A percentile compares a stretch with the other conserved stretches of the same genome.
Evolutionary conservation across 1,140 invertebrate species (phyloP).

Genomic region (Hyles vespertilio): DNA sequence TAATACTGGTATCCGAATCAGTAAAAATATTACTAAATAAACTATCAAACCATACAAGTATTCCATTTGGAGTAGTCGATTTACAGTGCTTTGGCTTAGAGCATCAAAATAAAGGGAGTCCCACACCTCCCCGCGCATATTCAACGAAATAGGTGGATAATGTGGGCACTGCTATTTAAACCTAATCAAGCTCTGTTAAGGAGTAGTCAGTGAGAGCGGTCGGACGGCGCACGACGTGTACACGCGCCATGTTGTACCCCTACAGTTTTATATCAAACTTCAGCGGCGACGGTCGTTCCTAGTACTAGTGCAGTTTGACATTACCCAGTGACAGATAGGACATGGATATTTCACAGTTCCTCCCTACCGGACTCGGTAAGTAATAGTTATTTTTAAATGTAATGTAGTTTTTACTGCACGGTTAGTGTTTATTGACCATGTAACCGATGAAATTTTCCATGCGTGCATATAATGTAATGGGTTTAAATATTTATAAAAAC

Average conservation of each 20-base stretch:
- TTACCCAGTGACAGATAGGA: slow-evolving; percentile 53
- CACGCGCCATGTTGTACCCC: slow-evolving; percentile 37
- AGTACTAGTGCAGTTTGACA: slow-evolving; percentile 49
- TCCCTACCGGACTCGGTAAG: slow-evolving; percentile 37
- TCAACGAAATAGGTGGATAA: slow-evolving; percentile 71
- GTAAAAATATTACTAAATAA: no score
- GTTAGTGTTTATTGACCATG: no score
- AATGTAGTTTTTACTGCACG: no score
- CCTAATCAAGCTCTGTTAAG: slow-evolving; percentile 70
- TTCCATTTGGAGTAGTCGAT: neutral
- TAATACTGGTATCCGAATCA: no score
- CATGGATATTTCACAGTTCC: slow-evolving; percentile 35
- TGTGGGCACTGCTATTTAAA: slow-evolving; percentile 70
- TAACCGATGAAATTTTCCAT: no score
- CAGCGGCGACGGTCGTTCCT: slow-evolving; percentile 46
- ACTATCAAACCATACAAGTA: no score
- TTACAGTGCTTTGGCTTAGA: slow-evolving; percentile 1
- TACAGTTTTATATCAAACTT: slow-evolving; percentile 53
- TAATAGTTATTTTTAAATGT: slow-evolving; percentile 1
- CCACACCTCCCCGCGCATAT: slow-evolving; percentile 36
- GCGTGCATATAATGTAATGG: no score
- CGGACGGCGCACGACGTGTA: slow-evolving; percentile 38
- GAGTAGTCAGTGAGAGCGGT: slow-evolving; percentile 50
- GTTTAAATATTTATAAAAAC: no score
- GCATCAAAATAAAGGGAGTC: slow-evolving; percentile 27